Evolutionary conservation across 2,888 invertebrate genomes (phyloP), one percentile per base, ranked within the genome.

Genomic region (Cosmopolites sordidus): DNA sequence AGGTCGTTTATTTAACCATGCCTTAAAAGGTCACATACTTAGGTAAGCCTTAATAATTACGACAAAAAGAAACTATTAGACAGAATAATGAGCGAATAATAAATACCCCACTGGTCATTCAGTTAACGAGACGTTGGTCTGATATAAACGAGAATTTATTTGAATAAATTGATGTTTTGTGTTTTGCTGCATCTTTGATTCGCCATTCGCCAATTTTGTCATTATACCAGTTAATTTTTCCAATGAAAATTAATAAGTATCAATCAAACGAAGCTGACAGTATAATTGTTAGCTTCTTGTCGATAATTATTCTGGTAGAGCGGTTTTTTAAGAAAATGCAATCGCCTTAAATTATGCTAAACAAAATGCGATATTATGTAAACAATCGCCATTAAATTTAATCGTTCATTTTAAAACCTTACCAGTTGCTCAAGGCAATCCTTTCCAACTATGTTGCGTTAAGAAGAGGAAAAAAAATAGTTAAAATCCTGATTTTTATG

Each of bases 331-430:
- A 30, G 38, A 48, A 56, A 51, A 55, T 38, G 38, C 47, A 46
- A 49, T 51, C 45, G 39, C 54, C 47, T 56, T 52, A 56, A 50
- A 53, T 49, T 56, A 56, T 56, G 56, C 50, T 52, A 49, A 56
- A 48, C 38, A 56, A 53, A 49, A 53, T 49, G 42, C 42, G 37
- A 49, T 48, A 56, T 52, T 56, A 56, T 56, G 52, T 56, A 56
- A 52, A 56, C 56, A 56, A 52, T 43, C 41, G 49, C 49, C 47
- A 54, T 54, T 49, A 50, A 54, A 43, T 30, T n/a, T 22, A 39
- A 43, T 53, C 29, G 53, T 48, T 53, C 29, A 48, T 22, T 53
- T 40, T 48, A 39, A 48, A 47, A 48, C 43, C 48, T 53, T 43
- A 44, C n/a, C 12, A 33, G 33, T 27, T 27, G 27, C 33, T 33